A percentile compares a stretch with the other conserved stretches of the same genome.
Conservation (phyloP, 1,140 invertebrate genomes). For the Bemisia tabaci region DNA sequence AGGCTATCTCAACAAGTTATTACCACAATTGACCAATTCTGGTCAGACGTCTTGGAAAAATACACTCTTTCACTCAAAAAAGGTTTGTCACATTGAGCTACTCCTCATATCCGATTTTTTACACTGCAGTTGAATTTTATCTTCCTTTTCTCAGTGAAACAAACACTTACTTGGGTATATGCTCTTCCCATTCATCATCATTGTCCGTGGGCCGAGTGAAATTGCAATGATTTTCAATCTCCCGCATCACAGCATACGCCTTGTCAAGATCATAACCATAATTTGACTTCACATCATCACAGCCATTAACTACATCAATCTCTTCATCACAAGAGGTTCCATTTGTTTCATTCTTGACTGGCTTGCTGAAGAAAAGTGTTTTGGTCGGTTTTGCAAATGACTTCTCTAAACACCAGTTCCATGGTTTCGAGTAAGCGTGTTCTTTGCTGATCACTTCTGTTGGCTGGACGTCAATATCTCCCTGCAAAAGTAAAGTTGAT, state of each 20-base stretch:
- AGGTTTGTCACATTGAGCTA: no score
- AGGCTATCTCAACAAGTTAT: no score
- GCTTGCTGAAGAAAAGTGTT: not conserved
- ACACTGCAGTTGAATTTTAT: no score
- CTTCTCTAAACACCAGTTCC: not conserved
- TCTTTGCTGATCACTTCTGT: not conserved
- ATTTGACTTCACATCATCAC: not conserved
- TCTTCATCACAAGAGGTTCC: not conserved
- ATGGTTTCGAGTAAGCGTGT: not conserved
- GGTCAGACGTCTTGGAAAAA: no score
- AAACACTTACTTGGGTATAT: not conserved
- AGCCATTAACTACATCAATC: not conserved
- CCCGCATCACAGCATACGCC: not conserved
- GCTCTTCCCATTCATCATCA: not conserved
- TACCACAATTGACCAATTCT: no score
- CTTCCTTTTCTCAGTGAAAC: no score
- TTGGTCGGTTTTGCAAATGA: not conserved
- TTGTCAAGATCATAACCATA: not conserved
- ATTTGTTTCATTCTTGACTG: not conserved
- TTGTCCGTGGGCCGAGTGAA: not conserved
- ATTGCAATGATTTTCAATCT: not conserved
- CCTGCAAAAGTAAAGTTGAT: not conserved
- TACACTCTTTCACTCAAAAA: no score
- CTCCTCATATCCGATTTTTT: no score
- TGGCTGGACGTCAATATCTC: not conserved